Evolutionary conservation across 2,113 vertebrate genomes (phyloP).

Genomic region (Campylomormyrus tamandua): DNA sequence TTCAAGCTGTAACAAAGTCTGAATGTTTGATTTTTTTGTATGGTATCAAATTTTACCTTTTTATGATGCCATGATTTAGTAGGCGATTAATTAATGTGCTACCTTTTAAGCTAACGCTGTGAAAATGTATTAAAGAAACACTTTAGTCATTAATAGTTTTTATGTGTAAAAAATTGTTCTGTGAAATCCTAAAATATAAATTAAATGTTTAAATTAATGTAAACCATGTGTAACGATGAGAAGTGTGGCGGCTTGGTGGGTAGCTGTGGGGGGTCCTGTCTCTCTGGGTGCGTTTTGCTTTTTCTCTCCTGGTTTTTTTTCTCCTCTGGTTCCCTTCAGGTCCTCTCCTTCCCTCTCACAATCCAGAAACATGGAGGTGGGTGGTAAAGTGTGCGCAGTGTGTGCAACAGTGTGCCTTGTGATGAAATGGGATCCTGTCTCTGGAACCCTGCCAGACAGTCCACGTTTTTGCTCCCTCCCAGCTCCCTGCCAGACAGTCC

Average conservation of each 20-base stretch:
- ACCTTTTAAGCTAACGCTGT: background rate
- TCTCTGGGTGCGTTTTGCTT: too few species aligned
- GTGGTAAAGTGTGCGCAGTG: background rate
- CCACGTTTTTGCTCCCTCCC: too few species aligned
- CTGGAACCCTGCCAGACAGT: background rate
- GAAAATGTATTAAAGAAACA: background rate
- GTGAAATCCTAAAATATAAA: background rate
- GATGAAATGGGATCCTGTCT: too few species aligned
- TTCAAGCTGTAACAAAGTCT: background rate
- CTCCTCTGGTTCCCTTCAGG: background rate
- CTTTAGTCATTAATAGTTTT: background rate
- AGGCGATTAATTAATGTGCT: background rate
- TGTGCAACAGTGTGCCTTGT: too few species aligned
- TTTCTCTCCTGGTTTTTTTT: too few species aligned
- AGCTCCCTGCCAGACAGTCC: background rate
- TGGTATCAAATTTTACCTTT: background rate
- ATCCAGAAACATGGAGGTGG: background rate
- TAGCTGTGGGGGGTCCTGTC: too few species aligned
- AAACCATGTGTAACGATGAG: background rate
- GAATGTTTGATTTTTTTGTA: background rate
- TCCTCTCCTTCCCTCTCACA: background rate
- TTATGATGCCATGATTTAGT: conserved; percentile 21
- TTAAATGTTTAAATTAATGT: background rate
- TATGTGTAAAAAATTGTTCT: background rate
- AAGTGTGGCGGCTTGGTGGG: too few species aligned